Evolutionary conservation across 2,888 invertebrate species (phyloP).

Genomic region (Ophion obscuratus): DNA sequence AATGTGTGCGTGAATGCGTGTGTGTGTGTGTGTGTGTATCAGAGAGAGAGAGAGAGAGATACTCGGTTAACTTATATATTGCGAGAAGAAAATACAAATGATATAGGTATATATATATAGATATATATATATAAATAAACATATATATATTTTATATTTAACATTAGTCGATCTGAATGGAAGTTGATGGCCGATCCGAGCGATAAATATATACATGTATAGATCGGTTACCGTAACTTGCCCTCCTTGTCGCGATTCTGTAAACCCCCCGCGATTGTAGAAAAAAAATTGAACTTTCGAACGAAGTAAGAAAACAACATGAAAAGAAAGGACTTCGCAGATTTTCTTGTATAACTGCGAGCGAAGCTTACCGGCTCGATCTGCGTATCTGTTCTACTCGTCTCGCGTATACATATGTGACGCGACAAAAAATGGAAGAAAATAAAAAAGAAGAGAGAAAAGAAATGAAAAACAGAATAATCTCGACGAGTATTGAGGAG

Average conservation of each 20-base stretch:
- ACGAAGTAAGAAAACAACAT: neutral
- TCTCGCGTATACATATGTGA: no score
- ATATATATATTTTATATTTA: slow-evolving; percentile 74
- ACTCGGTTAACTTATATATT: slow-evolving; percentile 78
- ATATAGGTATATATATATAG: slow-evolving; percentile 71
- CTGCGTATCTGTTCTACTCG: neutral
- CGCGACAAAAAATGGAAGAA: neutral
- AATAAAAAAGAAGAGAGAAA: neutral
- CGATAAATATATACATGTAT: slow-evolving; percentile 59
- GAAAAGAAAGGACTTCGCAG: slow-evolving; percentile 54
- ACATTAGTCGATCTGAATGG: slow-evolving; percentile 74
- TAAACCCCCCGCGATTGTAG: neutral
- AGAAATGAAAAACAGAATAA: neutral
- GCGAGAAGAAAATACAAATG: slow-evolving; percentile 75
- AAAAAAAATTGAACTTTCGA: neutral
- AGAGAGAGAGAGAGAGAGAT: slow-evolving; percentile 66
- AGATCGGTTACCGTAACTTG: slow-evolving; percentile 12
- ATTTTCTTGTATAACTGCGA: neutral
- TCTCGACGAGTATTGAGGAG: neutral
- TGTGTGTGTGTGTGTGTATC: neutral
- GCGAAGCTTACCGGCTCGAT: neutral
- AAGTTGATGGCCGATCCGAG: slow-evolving; percentile 73
- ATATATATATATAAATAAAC: slow-evolving; percentile 69
- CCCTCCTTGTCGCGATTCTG: neutral
- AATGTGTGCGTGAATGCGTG: neutral